Evolutionary conservation across 2,888 invertebrate genomes (phyloP), one percentile per base, ranked within the genome.

Genomic region (Agrochola circellaris): DNA sequence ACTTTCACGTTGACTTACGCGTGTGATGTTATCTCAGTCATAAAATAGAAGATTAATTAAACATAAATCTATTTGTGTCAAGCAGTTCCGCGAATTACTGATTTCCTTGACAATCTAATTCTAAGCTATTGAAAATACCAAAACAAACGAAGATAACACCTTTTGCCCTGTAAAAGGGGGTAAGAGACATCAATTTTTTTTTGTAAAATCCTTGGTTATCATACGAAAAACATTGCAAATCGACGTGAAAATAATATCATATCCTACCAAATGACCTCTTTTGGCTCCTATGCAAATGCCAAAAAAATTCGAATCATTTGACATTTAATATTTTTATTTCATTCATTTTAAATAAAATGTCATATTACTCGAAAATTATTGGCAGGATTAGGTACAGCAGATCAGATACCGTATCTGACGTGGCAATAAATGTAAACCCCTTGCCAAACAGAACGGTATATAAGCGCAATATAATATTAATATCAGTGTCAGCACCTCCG

Each of bases 1-100:
- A 65, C 56, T 76, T 73, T 38, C 66, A 84, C 68, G 69, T 72
- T 84, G 48, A 38, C 34, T 54, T 45, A 56, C 42, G n/a, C 68
- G 64, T 61, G 64, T 26, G 58, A 34, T 65, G 66, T 60, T 62
- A 81, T 70, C 38, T 62, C 45, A 60, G 58, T 45, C 45, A 76
- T 76, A 34, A 73, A 54, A 45, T 42, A 62, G 20, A 30, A 70
- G 48, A 84, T 65, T 13, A 54, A 45, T 69, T 23, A 34, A 75
- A 51, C 15, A 67, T 73, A 17, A 23, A 51, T 42, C 4, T 65
- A n/a, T 45, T 17, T 26, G 42, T 20, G 15, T n/a, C 23, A 30
- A 30, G 17, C 30, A 54, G 67, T 42, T 60, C 48, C 15, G 4
- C 15, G 20, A 58, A 8, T 26, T 9, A 34, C 30, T 23, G 7